Evolutionary conservation across 2,888 invertebrate genomes (phyloP).

Genomic region (Pelosia muscerda): DNA sequence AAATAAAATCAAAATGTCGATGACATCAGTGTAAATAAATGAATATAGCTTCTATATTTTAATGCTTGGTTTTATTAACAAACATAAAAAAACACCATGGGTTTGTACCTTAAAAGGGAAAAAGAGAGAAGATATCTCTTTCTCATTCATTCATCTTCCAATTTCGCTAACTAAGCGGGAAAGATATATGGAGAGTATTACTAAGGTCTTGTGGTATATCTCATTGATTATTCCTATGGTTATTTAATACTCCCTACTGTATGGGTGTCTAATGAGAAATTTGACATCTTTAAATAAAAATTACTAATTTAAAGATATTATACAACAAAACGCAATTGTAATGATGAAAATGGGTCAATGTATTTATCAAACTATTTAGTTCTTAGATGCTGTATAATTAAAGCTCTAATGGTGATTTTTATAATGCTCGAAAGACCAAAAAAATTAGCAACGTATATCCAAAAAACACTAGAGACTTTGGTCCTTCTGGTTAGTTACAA

Average conservation of each 20-base stretch:
- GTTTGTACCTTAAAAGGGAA: too few species aligned
- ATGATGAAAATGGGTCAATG: not conserved
- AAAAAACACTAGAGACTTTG: too few species aligned
- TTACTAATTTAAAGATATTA: not conserved
- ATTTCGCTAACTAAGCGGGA: not conserved
- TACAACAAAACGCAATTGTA: not conserved
- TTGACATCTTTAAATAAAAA: too few species aligned
- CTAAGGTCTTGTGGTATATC: too few species aligned
- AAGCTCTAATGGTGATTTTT: too few species aligned
- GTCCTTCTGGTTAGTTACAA: not conserved
- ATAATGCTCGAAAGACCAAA: not conserved
- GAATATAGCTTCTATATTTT: conserved; percentile 46
- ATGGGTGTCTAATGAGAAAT: too few species aligned
- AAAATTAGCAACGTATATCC: not conserved
- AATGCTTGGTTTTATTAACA: conserved; percentile 41
- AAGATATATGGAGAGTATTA: not conserved
- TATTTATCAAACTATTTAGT: too few species aligned
- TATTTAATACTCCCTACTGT: too few species aligned
- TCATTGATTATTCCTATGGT: too few species aligned
- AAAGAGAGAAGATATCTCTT: not conserved
- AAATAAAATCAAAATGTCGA: conserved; percentile 50
- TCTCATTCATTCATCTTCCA: too few species aligned
- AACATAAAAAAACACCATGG: not conserved
- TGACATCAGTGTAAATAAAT: conserved; percentile 47
- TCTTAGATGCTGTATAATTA: too few species aligned